Evolutionary conservation across 2,888 invertebrate genomes (phyloP).

Genomic region (Drosophila algonquin): DNA sequence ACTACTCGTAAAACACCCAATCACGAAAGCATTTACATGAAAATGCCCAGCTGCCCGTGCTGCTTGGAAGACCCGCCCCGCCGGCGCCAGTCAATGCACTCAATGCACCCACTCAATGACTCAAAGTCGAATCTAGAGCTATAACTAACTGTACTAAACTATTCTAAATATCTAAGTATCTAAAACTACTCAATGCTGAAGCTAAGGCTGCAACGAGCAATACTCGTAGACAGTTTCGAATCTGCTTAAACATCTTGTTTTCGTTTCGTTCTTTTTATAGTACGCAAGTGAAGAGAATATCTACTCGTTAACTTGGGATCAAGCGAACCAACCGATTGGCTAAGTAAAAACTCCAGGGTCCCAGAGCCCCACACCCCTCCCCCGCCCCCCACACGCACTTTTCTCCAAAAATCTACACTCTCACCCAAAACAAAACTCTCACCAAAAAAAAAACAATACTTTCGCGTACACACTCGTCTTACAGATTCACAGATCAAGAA

Average conservation of each 20-base stretch:
- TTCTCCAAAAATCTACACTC: slow-evolving; percentile 34
- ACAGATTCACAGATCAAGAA: slow-evolving; percentile 27
- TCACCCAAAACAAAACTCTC: slow-evolving; percentile 16
- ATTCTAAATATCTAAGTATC: background rate
- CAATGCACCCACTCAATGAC: slow-evolving; percentile 45
- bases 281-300: slow-evolving; percentile 70
- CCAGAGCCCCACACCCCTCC: background rate
- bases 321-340: slow-evolving; percentile 64
- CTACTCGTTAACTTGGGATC: slow-evolving; percentile 35
- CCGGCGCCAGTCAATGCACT: slow-evolving; percentile 10
- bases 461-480: slow-evolving; percentile 15
- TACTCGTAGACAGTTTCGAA: slow-evolving; percentile 23
- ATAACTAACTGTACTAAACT: background rate
- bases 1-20: slow-evolving; percentile 14
- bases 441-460: background rate
- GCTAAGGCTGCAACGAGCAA: slow-evolving; percentile 19
- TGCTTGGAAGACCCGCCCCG: slow-evolving; percentile 40
- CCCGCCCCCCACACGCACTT: slow-evolving; percentile 30
- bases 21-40: slow-evolving; percentile 68
- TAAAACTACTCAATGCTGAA: slow-evolving; percentile 42
- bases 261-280: slow-evolving; percentile 57
- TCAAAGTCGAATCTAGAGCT: background rate
- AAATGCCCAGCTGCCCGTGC: slow-evolving; percentile 61
- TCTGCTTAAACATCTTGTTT: slow-evolving; percentile 31
- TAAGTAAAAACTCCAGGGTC: slow-evolving; percentile 53